A percentile compares a stretch with the other conserved stretches of the same genome.
phyloP scores from a whole-genome alignment of 2,888 invertebrate species.

The Globia sparganii region DNA sequence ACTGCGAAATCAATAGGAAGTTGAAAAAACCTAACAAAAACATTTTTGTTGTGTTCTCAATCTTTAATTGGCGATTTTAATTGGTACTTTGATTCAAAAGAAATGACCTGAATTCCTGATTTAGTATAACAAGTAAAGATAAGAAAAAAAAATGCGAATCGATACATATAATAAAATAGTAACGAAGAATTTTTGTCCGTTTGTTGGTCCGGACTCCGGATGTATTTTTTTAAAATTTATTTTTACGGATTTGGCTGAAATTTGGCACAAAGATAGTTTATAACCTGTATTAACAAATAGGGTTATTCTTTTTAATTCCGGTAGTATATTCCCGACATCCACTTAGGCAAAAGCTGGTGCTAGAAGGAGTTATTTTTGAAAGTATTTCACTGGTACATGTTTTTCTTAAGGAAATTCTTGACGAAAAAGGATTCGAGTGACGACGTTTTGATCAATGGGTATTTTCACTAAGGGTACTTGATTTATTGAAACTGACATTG shows the following conservation, averaged over 20 bases:
- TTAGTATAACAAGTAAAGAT: conserved; percentile 8
- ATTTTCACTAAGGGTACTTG: neutral
- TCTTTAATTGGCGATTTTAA: conserved; percentile 43
- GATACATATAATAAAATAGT: neutral
- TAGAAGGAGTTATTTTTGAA: conserved; percentile 26
- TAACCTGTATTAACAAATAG: neutral
- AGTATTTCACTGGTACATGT: neutral
- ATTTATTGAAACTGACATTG: neutral
- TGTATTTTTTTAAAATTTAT: too few relatives aligned
- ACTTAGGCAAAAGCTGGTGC: neutral
- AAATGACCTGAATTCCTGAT: conserved; percentile 28
- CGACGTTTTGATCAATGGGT: conserved; percentile 3
- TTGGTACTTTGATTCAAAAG: conserved; percentile 19
- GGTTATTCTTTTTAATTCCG: neutral
- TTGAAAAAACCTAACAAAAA: conserved; percentile 31
- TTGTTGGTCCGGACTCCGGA: neutral
- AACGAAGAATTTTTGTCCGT: neutral
- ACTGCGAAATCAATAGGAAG: conserved; percentile 15
- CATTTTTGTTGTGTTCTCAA: conserved; percentile 1
- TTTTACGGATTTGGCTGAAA: neutral
- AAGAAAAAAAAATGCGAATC: conserved; percentile 1
- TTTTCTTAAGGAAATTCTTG: conserved; percentile 1
- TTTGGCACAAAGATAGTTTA: neutral
- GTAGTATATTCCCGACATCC: too few relatives aligned
- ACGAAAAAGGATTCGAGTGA: neutral